Percentiles rank a stretch among this genome's conserved stretches.
phyloP scores from a whole-genome alignment of 1,140 invertebrate genomes.

The Druon quercuslanigerum region DNA sequence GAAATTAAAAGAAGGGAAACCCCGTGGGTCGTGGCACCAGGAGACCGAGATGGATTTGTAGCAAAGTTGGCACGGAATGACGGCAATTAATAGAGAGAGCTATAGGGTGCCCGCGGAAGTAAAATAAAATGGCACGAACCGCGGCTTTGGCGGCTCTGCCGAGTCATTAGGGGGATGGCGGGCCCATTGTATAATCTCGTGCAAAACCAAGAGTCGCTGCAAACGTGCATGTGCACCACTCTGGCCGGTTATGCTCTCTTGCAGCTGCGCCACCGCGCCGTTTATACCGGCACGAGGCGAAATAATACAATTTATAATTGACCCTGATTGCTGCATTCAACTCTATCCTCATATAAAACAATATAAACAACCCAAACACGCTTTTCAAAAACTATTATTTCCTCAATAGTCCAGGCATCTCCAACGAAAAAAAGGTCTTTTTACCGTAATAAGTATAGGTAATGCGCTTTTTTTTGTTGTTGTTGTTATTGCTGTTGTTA shows the following conservation, averaged over 20 bases:
- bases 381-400: no score
- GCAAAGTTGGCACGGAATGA: constrained; percentile 68
- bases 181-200: constrained; percentile 68
- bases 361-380: constrained; percentile 5
- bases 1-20: constrained; percentile 1
- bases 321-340: constrained; percentile 60
- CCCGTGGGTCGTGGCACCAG: constrained; percentile 34
- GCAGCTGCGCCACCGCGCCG: constrained; percentile 55
- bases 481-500: no score
- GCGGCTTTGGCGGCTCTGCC: constrained; percentile 66
- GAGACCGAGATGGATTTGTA: constrained; percentile 67
- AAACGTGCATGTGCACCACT: constrained; percentile 48
- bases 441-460: no score
- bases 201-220: constrained; percentile 56
- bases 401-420: no score
- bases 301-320: constrained; percentile 68
- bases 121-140: constrained; percentile 70
- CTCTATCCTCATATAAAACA: constrained; percentile 33
- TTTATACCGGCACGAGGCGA: constrained; percentile 47
- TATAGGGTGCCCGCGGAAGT: constrained; percentile 71
- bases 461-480: no score
- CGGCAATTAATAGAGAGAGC: constrained; percentile 73
- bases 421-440: no score
- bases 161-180: constrained; percentile 64
- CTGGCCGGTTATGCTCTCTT: constrained; percentile 19